These are phyloP conservation scores for Datnioides undecimradiatus DNA, from an alignment of 2,113 vertebrate species.

Conservation along the genomic window DNA sequence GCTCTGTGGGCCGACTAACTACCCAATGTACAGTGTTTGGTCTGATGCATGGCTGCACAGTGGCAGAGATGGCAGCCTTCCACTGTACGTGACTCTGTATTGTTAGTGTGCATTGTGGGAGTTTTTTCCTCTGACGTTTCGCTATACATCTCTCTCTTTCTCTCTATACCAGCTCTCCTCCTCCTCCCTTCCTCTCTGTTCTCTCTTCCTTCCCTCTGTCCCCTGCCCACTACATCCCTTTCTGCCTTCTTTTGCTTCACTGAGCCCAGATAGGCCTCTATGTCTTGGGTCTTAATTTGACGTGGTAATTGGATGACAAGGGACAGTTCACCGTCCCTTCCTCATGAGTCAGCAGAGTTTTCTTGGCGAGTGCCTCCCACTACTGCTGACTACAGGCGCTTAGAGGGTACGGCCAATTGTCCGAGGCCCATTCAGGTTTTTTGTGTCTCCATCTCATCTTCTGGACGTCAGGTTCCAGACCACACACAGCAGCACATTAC, in stretches of 20 bases:
- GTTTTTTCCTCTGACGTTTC: slow-evolving; percentile 35
- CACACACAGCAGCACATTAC: slow-evolving; percentile 75
- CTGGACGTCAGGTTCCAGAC: slow-evolving; percentile 67
- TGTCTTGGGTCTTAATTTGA: slow-evolving; percentile 75
- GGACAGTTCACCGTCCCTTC: slow-evolving; percentile 60
- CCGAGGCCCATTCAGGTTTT: slow-evolving; percentile 72
- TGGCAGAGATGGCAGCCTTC: slow-evolving; percentile 56
- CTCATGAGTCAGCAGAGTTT: slow-evolving; percentile 77
- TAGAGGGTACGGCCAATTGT: slow-evolving; percentile 69
- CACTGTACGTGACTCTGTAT: slow-evolving; percentile 60
- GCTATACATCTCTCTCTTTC: slow-evolving; percentile 35
- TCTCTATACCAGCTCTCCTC: background rate
- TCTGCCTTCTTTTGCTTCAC: slow-evolving; percentile 51
- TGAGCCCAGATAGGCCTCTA: slow-evolving; percentile 55
- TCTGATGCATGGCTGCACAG: slow-evolving; percentile 61
- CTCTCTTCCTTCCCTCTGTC: background rate
- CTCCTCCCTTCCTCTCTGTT: background rate
- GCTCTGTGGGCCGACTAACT: slow-evolving; percentile 62
- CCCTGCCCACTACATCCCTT: slow-evolving; percentile 30
- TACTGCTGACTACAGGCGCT: slow-evolving; percentile 58
- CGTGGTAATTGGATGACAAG: slow-evolving; percentile 71
- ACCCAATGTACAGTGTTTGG: slow-evolving; percentile 38
- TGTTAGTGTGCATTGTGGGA: slow-evolving; percentile 43
- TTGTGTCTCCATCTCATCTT: slow-evolving; percentile 75
- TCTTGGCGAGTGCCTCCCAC: slow-evolving; percentile 62